These are phyloP conservation scores for Pocillopora damicornis DNA, from an alignment of 64 coral and sea anemone genomes.

Conservation along the genomic window DNA sequence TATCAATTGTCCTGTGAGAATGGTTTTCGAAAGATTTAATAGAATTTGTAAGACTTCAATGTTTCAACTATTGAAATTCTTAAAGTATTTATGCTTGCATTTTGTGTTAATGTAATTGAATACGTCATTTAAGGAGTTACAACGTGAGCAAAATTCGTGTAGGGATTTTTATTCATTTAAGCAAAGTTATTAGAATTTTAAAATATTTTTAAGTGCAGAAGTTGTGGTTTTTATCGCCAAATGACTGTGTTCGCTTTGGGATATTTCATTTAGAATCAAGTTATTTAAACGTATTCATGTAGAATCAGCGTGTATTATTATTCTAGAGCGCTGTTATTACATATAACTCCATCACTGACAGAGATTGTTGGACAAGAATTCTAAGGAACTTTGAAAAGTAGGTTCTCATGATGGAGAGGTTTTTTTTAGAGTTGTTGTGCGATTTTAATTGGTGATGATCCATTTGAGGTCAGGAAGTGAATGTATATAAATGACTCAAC, in stretches of 20 bases:
- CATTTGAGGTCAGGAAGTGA: background rate
- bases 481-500: background rate
- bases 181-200: too few species aligned
- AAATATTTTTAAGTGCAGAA: background rate
- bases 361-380: background rate
- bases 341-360: background rate
- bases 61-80: too few species aligned
- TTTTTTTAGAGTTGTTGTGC: background rate
- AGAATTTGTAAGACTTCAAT: background rate
- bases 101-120: too few species aligned
- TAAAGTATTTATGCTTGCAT: too few species aligned
- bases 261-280: background rate
- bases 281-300: conserved; percentile 3
- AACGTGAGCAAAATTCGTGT: too few species aligned
- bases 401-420: background rate
- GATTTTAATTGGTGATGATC: background rate
- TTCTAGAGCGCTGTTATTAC: background rate
- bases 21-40: background rate
- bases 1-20: background rate
- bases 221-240: background rate
- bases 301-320: background rate
- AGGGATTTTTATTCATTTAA: background rate
- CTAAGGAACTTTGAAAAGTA: background rate
- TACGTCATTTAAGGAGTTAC: too few species aligned
- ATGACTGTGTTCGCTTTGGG: background rate